Evolutionary conservation across 2,113 vertebrate species (phyloP), one percentile per base, ranked within the genome.

Genomic region (Stictonetta naevosa): DNA sequence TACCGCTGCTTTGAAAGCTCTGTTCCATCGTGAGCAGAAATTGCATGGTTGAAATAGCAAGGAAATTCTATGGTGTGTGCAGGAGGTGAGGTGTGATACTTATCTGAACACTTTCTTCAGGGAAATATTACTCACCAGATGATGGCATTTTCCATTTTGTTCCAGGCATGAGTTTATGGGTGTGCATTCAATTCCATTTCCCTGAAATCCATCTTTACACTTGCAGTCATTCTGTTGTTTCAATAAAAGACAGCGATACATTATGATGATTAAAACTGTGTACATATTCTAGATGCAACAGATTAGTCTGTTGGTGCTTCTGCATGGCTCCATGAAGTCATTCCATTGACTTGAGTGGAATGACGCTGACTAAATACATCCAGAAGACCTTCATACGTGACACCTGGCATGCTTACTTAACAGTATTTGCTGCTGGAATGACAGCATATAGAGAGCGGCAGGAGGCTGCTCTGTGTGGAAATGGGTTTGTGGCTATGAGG

Each of bases 131-230:
- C 99, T 98, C 83, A 99, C 99, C 97, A 98, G 88, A 59, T 97
- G 98, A 93, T 99, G 99, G 59, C 99, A 99, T 91, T 98, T 98
- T 88, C 97, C 97, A 2, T 72, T 95, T n/a, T 96, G 96, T 63
- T 97, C 97, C 74, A 99, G 97, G 90, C 99, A 99, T 3, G 97
- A 97, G 60, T 98, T 98, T 77, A 98, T 77, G 3, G 98, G 94
- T 58, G 98, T 98, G 88, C 99, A 99, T 58, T 98, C 97, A 42
- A 93, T 97, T 29, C 99, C 99, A 11, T 98, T 98, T 28, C 99
- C 99, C 75, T 46, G 98, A 93, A 98, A 99, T 52, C 99, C 98
- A 22, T 96, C 86, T 68, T 98, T 99, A 90, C 99, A 99, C 17
- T 98, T 95, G 75, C 99, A 99, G 92, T 98, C 98, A 48, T 97